These are phyloP conservation scores for Apogon talboti DNA, from an alignment of 2,797 vertebrate species.

Conservation along the genomic window DNA sequence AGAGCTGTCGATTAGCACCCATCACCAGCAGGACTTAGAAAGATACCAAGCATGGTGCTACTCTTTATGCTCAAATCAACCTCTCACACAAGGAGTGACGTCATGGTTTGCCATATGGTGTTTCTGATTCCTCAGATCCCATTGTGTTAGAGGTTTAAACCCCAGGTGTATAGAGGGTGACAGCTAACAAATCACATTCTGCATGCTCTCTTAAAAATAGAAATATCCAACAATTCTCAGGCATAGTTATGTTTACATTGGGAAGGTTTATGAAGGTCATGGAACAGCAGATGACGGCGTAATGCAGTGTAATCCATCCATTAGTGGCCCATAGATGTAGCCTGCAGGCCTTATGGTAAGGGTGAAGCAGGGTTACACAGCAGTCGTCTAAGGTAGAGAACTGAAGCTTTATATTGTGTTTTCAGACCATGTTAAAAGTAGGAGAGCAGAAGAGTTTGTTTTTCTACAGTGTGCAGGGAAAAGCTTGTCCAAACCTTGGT, in stretches of 20 bases:
- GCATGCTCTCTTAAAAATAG: neutral
- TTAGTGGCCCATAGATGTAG: conserved; percentile 36
- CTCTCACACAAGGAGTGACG: conserved; percentile 19
- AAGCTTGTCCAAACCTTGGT: conserved; percentile 2
- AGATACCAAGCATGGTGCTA: conserved; percentile 30
- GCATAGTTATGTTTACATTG: neutral
- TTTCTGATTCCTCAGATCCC: neutral
- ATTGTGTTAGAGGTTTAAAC: neutral
- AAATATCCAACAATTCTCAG: neutral
- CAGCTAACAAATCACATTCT: too few relatives aligned
- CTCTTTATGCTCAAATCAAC: conserved; percentile 10
- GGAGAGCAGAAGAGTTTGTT: neutral
- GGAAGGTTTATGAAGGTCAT: conserved; percentile 5
- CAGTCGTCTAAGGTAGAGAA: conserved; percentile 24
- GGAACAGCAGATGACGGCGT: neutral
- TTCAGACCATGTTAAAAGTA: conserved; percentile 14
- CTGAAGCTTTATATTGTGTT: conserved; percentile 20
- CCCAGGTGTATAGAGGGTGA: neutral
- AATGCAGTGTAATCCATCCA: conserved; percentile 39
- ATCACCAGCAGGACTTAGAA: conserved; percentile 29
- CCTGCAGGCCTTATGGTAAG: conserved; percentile 50
- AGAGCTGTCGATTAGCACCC: conserved; percentile 58
- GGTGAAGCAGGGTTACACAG: conserved; percentile 18
- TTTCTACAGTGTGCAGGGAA: conserved; percentile 1
- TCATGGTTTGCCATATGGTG: neutral